Base-by-base conservation (phyloP, 1,140 invertebrate species). In the Armadillidium nasatum region DNA sequence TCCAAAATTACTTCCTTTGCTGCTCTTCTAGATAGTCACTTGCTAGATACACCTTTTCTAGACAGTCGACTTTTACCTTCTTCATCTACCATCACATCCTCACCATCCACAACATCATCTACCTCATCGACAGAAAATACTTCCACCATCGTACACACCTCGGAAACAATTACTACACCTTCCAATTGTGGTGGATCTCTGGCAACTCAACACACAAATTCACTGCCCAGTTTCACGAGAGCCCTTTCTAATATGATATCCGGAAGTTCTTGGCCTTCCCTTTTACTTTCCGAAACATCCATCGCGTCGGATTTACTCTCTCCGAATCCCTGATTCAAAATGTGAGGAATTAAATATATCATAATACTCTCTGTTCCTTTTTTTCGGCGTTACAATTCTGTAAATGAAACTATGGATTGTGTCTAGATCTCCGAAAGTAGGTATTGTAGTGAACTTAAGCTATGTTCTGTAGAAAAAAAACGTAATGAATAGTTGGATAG, bases 1-100 rank as follows among this genome's bases (percentile, higher is more conserved):
- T 60, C 50, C 50, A 60, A 60, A 60, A 60, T 60, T 7, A 60
- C 50, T 60, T 60, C 50, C 50, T 60, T 60, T 7, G 50, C 50
- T 19, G 50, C 50, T 7, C 50, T 60, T 19, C 11, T 60, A 1
- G 50, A 60, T 19, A 60, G 50, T 60, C 50, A 60, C 7, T 19
- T 60, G 11, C 50, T 60, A 1, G 50, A 60, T 19, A 15, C 50
- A 15, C 19, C 50, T 2, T 60, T 60, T 19, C 50, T 60, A 1
- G 50, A 60, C 50, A 60, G 19, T 7, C 11, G 50, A 60, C 50
- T 60, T 7, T 19, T 60, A 15, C 19, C 50, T 19, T 60, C 50
- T 60, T 60, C 50, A 13, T 50, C 46, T 15, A 60, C 50, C 11
- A 13, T 19, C 19, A 60, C 50, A 13, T 15, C 50, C 11, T 15